Conservation (phyloP, 2,113 vertebrate species). For the Butorides virescens region DNA sequence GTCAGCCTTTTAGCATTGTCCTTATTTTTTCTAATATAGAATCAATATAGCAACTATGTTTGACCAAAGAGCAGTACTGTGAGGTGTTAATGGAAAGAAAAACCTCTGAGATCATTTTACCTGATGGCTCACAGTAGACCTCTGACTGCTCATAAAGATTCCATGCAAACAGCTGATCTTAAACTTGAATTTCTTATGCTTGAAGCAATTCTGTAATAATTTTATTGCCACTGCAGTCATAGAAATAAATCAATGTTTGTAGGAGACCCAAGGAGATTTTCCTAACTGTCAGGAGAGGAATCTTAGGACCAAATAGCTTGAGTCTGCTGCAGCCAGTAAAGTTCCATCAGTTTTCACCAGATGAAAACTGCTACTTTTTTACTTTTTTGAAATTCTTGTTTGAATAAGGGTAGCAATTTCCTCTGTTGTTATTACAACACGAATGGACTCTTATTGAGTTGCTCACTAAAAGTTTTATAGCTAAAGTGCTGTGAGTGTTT, state of each 20-base stretch:
- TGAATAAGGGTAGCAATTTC: slow-evolving; percentile 21
- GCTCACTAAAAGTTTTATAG: slow-evolving; percentile 37
- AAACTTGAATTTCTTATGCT: not conserved
- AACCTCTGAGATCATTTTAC: not conserved
- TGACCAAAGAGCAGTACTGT: not conserved
- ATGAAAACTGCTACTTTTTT: not conserved
- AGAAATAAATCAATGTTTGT: not conserved
- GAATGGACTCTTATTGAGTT: slow-evolving; percentile 9
- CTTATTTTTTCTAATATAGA: not conserved
- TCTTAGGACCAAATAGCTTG: not conserved
- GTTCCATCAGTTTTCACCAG: not conserved
- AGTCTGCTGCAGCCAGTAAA: not conserved
- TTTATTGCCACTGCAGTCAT: not conserved
- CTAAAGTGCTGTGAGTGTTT: slow-evolving; percentile 38
- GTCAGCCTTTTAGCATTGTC: not conserved
- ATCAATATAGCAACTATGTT: not conserved
- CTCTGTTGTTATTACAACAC: slow-evolving; percentile 30
- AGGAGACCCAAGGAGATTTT: not conserved
- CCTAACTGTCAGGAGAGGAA: not conserved
- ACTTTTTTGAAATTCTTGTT: not conserved
- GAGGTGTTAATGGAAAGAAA: not conserved
- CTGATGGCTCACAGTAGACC: not conserved
- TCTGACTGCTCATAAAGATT: not conserved
- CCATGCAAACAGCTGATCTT: not conserved
- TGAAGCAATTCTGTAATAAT: slow-evolving; percentile 13